phyloP scores from a whole-genome alignment of 2,888 invertebrate species.

The Ochropleura plecta region DNA sequence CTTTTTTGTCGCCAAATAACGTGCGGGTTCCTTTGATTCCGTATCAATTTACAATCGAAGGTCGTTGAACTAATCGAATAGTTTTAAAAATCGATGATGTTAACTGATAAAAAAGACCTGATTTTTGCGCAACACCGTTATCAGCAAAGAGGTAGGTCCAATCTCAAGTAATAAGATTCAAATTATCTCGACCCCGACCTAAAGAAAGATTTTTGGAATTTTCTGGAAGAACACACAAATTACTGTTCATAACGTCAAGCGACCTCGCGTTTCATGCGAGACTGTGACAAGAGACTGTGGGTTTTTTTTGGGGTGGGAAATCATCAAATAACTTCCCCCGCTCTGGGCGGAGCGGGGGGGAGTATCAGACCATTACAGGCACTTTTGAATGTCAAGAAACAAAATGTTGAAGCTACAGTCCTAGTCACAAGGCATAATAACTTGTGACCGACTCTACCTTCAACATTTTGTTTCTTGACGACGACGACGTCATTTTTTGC shows the following conservation, averaged over 20 bases:
- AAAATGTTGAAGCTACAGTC: no score
- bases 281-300: no score
- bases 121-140: conserved; percentile 24
- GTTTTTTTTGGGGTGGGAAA: no score
- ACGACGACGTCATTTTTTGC: no score
- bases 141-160: background rate
- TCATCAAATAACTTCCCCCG: no score
- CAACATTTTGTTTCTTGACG: no score
- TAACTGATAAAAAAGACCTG: conserved; percentile 10
- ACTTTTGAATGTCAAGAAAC: no score
- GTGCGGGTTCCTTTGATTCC: conserved; percentile 13
- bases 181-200: background rate
- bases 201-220: background rate
- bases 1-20: background rate
- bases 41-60: conserved; percentile 22
- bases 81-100: conserved; percentile 1
- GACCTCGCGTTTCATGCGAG: no score
- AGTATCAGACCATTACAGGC: no score
- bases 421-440: no score
- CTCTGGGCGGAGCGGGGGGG: no score
- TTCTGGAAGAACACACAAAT: background rate
- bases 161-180: conserved; percentile 21
- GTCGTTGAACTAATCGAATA: conserved; percentile 9
- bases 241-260: background rate
- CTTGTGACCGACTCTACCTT: no score